These are phyloP conservation scores for Copidosoma floridanum DNA, from an alignment of 1,140 invertebrate genomes.

Conservation along the genomic window DNA sequence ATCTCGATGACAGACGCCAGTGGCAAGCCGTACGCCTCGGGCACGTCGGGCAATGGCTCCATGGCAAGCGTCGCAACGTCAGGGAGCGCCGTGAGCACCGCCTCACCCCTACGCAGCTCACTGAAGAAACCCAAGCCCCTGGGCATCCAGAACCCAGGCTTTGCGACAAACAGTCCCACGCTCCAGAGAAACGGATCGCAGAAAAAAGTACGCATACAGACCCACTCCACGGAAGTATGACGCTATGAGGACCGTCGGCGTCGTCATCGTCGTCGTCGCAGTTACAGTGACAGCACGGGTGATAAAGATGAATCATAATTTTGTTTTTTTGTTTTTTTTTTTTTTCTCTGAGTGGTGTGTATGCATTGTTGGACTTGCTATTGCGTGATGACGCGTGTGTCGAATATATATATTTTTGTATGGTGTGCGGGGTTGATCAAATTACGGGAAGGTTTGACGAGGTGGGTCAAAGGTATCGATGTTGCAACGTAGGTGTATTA, in stretches of 20 bases:
- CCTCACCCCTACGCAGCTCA: constrained; percentile 75
- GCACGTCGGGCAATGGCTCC: constrained; percentile 70
- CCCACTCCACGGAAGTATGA: constrained; percentile 82
- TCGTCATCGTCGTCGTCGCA: neutral
- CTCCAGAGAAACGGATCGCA: constrained; percentile 78
- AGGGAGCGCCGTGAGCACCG: constrained; percentile 61
- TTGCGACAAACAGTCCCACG: constrained; percentile 75
- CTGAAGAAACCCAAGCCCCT: constrained; percentile 77
- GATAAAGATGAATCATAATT: too few relatives aligned
- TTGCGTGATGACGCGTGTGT: too few relatives aligned
- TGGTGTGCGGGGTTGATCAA: too few relatives aligned
- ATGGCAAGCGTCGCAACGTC: constrained; percentile 72
- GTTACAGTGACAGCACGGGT: neutral
- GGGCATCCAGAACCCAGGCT: constrained; percentile 84
- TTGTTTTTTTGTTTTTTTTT: too few relatives aligned
- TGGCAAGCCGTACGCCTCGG: constrained; percentile 72
- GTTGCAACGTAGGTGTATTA: too few relatives aligned
- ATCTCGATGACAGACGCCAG: constrained; percentile 81
- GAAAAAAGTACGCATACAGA: constrained; percentile 85
- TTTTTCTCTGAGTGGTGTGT: too few relatives aligned
- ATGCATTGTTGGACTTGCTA: too few relatives aligned
- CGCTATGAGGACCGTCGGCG: too few relatives aligned
- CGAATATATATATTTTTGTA: too few relatives aligned
- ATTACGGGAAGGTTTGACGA: too few relatives aligned
- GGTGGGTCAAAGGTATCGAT: too few relatives aligned